Conservation (phyloP, 2,113 vertebrate species). For the Aleadryas rufinucha region DNA sequence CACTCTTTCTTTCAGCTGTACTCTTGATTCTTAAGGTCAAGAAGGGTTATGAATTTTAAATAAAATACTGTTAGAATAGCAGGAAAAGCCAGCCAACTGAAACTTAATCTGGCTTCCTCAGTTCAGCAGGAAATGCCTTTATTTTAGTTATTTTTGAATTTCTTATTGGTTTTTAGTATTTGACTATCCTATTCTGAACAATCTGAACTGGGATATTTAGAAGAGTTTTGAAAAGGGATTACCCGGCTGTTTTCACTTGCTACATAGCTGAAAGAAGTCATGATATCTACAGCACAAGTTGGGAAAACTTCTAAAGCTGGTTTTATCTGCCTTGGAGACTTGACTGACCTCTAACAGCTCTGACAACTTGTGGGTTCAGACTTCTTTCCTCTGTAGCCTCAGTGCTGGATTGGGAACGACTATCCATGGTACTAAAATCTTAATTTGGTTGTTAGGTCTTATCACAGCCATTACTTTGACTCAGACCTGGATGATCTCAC, state of each 20-base stretch:
- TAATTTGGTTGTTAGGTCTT: conserved; percentile 26
- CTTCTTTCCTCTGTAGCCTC: neutral
- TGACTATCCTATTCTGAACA: neutral
- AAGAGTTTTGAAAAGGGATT: neutral
- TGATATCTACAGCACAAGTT: neutral
- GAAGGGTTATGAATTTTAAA: conserved; percentile 2
- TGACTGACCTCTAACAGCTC: neutral
- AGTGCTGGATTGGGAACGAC: neutral
- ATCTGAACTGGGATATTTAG: neutral
- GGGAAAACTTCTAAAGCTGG: neutral
- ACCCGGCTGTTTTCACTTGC: neutral
- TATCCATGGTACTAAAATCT: neutral
- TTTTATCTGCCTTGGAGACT: neutral
- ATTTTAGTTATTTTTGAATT: neutral
- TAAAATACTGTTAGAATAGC: conserved; percentile 29
- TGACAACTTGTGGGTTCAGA: neutral
- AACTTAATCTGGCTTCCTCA: neutral
- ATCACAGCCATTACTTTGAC: neutral
- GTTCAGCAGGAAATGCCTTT: conserved; percentile 11
- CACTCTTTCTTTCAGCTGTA: neutral
- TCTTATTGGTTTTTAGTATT: neutral
- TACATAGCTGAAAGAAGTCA: neutral
- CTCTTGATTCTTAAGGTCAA: neutral
- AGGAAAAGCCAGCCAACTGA: neutral
- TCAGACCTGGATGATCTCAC: neutral